These are phyloP conservation scores for Bursaphelenchus mucronatus DNA, from an alignment of 1,140 invertebrate genomes.

Conservation along the genomic window DNA sequence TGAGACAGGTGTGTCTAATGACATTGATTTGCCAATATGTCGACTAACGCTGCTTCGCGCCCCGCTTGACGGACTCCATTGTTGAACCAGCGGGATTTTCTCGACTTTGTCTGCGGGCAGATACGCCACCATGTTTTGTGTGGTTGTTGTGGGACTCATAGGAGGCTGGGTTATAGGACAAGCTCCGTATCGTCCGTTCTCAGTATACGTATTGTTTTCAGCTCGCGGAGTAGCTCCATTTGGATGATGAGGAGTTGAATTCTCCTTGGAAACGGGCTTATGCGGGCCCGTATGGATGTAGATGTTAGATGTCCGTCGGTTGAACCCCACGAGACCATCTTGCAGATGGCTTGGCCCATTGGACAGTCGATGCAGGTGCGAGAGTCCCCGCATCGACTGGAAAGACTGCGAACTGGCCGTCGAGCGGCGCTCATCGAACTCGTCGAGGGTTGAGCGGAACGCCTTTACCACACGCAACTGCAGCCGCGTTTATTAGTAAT, in stretches of 20 bases:
- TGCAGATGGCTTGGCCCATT: slow-evolving; percentile 20
- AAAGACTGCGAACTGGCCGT: slow-evolving; percentile 65
- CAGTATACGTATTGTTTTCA: slow-evolving; percentile 32
- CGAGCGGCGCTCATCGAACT: slow-evolving; percentile 91
- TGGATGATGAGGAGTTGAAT: not conserved
- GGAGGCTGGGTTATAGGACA: slow-evolving; percentile 11
- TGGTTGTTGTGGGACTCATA: slow-evolving; percentile 6
- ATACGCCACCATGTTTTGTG: slow-evolving; percentile 10
- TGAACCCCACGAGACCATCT: slow-evolving; percentile 16
- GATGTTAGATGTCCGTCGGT: slow-evolving; percentile 20
- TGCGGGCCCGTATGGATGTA: not conserved
- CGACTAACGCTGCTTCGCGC: slow-evolving; percentile 21
- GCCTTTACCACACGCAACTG: slow-evolving; percentile 99
- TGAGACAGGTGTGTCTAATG: slow-evolving; percentile 52
- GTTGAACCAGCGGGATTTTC: slow-evolving; percentile 57
- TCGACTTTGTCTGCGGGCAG: slow-evolving; percentile 40
- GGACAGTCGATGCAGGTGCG: slow-evolving; percentile 12
- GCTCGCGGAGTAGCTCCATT: not conserved
- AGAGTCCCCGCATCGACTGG: slow-evolving; percentile 59
- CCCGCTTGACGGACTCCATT: slow-evolving; percentile 47
- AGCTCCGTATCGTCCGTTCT: slow-evolving; percentile 42
- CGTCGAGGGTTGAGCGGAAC: slow-evolving; percentile 98
- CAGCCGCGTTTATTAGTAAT: slow-evolving; percentile 17
- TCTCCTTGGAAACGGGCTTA: slow-evolving; percentile 3
- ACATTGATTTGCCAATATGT: slow-evolving; percentile 56